Conservation (phyloP, 2,888 invertebrate genomes). For the Erpobdella octoculata region DNA sequence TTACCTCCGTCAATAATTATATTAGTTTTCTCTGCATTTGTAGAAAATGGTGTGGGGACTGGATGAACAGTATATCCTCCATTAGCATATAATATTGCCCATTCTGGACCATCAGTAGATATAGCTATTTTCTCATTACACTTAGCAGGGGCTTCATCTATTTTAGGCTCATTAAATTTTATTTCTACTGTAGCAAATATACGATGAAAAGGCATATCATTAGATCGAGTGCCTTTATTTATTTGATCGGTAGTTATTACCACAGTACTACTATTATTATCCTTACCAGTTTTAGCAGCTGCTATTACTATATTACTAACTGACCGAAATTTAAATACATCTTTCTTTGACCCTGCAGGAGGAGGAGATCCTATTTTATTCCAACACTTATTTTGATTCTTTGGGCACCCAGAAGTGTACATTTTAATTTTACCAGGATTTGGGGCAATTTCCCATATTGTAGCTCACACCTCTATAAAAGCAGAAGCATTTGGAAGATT, state of each 20-base stretch:
- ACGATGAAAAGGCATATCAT: constrained; percentile 58
- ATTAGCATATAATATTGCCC: constrained; percentile 60
- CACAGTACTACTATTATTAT: constrained; percentile 61
- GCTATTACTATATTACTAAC: constrained; percentile 72
- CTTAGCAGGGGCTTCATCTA: constrained; percentile 62
- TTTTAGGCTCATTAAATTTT: constrained; percentile 72
- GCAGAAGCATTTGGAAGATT: constrained; percentile 66
- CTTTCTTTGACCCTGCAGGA: constrained; percentile 71
- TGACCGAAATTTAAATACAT: constrained; percentile 72
- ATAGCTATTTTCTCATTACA: constrained; percentile 70
- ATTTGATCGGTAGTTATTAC: constrained; percentile 67
- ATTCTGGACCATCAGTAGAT: constrained; percentile 65
- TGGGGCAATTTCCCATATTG: constrained; percentile 72
- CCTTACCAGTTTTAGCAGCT: constrained; percentile 69
- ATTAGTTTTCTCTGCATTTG: constrained; percentile 60
- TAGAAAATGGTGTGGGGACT: constrained; percentile 66
- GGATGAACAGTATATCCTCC: constrained; percentile 74
- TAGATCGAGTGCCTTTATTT: constrained; percentile 66
- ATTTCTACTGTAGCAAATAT: constrained; percentile 70
- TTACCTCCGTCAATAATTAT: constrained; percentile 65
- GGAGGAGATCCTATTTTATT: constrained; percentile 74
- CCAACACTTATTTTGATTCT: constrained; percentile 79
- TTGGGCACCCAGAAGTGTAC: constrained; percentile 78
- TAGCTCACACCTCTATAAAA: constrained; percentile 60
- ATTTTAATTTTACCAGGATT: constrained; percentile 77